Base-by-base conservation (phyloP, 1,140 invertebrate species). In the Drosophila subobscura region DNA sequence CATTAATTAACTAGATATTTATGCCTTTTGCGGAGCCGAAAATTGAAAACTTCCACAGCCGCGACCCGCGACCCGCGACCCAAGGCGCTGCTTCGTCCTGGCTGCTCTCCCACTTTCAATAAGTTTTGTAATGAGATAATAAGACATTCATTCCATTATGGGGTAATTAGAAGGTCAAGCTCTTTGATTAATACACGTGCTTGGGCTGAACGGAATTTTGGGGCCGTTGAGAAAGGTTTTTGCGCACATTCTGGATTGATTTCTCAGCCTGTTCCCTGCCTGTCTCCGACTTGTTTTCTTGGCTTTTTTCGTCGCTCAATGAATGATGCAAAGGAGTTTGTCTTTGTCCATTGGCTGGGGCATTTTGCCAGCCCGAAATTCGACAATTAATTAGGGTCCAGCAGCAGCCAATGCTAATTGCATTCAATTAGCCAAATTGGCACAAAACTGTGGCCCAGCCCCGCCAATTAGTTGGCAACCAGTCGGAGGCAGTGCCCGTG, bases 371-470 rank as follows among this genome's bases (percentile, higher is more conserved):
- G 57, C n/a, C 60, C 78, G 51, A 78, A 72, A 65, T 73, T 61
- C 57, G 54, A 74, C 77, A 86, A 86, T 86, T 85, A 85, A 85
- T 86, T 85, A 80, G 77, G 52, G 8, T 33, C 25, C 53, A 23
- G 37, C 64, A 42, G 52, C 59, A 42, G 47, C 37, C 64, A 88
- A 0, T 88, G 81, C 59, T 86, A 88, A 86, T 86, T 86, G 75
- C 83, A 75, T 73, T 83, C 78, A 86, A 86, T 86, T 86, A 86
- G 74, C 75, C 72, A 81, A 86, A 86, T 88, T 86, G 84, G 73
- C 57, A 68, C 57, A 68, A 72, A 67, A 81, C 61, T 77, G 73
- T 76, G 72, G 49, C 65, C 73, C 68, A 41, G 64, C 25, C 23
- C 44, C 40, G 52, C 37, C n/a, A 25, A 40, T 64, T 79, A 73